Conservation (phyloP, 2,797 vertebrate species). For the Eospalax fontanierii region DNA sequence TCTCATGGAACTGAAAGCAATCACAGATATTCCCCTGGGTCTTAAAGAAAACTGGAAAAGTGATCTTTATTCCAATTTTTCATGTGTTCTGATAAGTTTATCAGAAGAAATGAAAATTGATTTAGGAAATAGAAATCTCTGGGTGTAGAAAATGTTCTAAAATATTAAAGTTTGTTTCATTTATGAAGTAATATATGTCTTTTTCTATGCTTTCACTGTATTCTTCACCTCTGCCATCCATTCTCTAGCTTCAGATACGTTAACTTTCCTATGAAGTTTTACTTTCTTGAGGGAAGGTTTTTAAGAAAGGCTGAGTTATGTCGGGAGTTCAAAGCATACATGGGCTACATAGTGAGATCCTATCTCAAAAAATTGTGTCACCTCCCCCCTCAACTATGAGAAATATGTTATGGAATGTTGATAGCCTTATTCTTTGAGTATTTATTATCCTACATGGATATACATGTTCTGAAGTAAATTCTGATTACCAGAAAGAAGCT, state of each 20-base stretch:
- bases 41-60: background rate
- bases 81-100: background rate
- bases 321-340: background rate
- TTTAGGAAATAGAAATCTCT: slow-evolving; percentile 32
- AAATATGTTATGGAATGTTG: background rate
- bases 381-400: slow-evolving; percentile 28
- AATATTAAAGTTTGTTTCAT: slow-evolving; percentile 34
- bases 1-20: background rate
- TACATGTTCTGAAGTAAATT: background rate
- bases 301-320: background rate
- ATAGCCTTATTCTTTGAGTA: slow-evolving; percentile 34
- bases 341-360: background rate
- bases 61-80: background rate
- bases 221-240: background rate
- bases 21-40: background rate
- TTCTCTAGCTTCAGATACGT: background rate
- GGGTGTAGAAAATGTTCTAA: slow-evolving; percentile 6
- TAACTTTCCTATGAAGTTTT: background rate
- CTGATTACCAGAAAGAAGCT: background rate
- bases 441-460: slow-evolving; percentile 13
- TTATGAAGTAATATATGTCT: background rate
- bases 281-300: background rate
- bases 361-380: slow-evolving; percentile 48
- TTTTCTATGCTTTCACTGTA: slow-evolving; percentile 7
- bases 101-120: background rate